Base-by-base conservation (phyloP, 1,140 invertebrate genomes). In the Drosophila pseudoobscura region DNA sequence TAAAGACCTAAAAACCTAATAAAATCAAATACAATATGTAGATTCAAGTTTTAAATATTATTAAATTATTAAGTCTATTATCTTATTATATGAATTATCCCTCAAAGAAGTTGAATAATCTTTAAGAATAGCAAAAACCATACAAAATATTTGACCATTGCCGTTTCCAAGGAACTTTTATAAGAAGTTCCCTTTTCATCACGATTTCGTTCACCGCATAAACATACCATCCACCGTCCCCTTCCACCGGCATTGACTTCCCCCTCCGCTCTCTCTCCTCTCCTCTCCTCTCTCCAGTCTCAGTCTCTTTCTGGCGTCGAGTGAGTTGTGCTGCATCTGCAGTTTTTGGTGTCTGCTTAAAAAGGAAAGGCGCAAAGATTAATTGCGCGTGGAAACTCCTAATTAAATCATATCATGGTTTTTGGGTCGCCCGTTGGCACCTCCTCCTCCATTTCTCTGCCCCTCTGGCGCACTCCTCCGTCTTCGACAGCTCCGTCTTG, bases 381-480 rank as follows among this genome's bases (percentile, higher is more conserved):
- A 89, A 89, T 89, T 89, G 77, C 74, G 49, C 80, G 74, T 79
- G 77, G 80, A 83, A 84, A 89, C 73, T 84, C 59, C 70, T 89
- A 84, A 89, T 89, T 89, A 89, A 89, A 89, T 89, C 70, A 80
- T 89, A 89, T 88, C 75, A 79, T 59, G 75, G 58, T 46, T 22
- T 46, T 22, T 51, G 39, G 47, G 41, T 55, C 39, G 46, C 39
- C 74, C 22, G 44, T 76, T 66, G 57, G 31, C 66, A 56, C 51
- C 66, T 39, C 35, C 39, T 41, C 46, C 49, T n/a, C 31, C 20
- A 20, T 20, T 20, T 20, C 58, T 26, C 9, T 29, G 5, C 31
- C 45, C 17, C 17, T 17, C 17, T 17, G 17, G 0, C 29, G 24
- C 31, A 13, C 15, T 35, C 53, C 26, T 13, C 29, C 39, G 11